phyloP scores from a whole-genome alignment of 2,113 vertebrate genomes.

The Speoplatyrhinus poulsoni region DNA sequence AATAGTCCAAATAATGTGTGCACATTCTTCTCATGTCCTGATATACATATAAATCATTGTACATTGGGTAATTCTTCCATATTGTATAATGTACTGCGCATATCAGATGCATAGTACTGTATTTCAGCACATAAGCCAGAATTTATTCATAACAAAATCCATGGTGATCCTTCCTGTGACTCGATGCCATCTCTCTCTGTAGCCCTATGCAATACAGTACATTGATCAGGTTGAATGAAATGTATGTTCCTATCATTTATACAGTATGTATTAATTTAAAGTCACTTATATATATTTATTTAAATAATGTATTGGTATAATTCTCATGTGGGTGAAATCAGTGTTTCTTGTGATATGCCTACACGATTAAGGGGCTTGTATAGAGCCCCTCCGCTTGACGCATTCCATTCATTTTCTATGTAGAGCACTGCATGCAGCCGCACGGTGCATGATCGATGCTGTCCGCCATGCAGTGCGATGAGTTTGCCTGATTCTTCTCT shows the following conservation, averaged over 20 bases:
- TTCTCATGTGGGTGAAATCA: slow-evolving; percentile 35
- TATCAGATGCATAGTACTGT: too few species aligned
- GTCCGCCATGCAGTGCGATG: too few species aligned
- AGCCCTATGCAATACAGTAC: neutral
- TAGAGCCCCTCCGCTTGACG: neutral
- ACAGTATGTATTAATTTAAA: too few species aligned
- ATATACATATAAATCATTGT: too few species aligned
- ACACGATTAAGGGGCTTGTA: slow-evolving; percentile 18
- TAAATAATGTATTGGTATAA: too few species aligned
- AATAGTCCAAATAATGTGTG: too few species aligned
- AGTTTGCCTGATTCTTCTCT: too few species aligned
- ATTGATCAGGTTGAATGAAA: slow-evolving; percentile 33
- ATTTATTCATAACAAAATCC: slow-evolving; percentile 51
- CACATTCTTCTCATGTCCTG: too few species aligned
- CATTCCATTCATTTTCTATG: neutral
- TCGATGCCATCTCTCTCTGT: neutral
- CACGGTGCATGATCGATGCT: neutral
- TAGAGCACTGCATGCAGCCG: neutral
- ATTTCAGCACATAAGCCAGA: slow-evolving; percentile 15
- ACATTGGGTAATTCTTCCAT: too few species aligned
- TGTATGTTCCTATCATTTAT: neutral
- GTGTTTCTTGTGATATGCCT: slow-evolving; percentile 28
- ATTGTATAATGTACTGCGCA: too few species aligned
- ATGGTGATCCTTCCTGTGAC: slow-evolving; percentile 13
- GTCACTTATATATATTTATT: neutral